Evolutionary conservation across 1,140 invertebrate genomes (phyloP).

Genomic region (Drosophila mauritiana): DNA sequence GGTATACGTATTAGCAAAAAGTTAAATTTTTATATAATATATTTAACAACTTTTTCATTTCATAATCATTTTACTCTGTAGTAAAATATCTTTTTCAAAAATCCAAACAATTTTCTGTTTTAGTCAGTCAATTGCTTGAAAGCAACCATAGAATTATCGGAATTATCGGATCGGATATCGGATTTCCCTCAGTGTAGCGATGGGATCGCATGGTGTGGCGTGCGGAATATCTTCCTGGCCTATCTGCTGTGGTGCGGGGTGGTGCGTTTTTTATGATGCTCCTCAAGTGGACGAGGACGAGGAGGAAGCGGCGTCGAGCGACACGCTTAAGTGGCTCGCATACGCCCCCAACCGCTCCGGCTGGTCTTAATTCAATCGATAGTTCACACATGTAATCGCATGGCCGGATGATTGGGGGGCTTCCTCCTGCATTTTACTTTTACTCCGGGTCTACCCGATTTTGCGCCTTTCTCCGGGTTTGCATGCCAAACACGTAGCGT

Average conservation of each 20-base stretch:
- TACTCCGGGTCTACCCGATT: constrained; percentile 22
- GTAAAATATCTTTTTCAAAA: too few species aligned
- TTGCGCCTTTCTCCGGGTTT: constrained; percentile 46
- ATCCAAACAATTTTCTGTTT: too few species aligned
- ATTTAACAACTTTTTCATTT: too few species aligned
- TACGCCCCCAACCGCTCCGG: constrained; percentile 9
- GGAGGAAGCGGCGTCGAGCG: constrained; percentile 47
- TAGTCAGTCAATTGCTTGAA: background rate
- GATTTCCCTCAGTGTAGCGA: constrained; percentile 16
- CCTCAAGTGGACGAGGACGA: constrained; percentile 58
- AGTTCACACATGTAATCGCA: constrained; percentile 82
- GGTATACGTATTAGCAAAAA: too few species aligned
- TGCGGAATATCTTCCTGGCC: constrained; percentile 19
- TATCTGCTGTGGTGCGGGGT: constrained; percentile 22
- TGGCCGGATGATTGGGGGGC: constrained; percentile 69
- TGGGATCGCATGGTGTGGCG: constrained; percentile 11
- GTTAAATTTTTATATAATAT: too few species aligned
- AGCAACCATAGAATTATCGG: background rate
- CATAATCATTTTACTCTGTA: too few species aligned
- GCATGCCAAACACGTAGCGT: constrained; percentile 72
- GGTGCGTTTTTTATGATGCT: constrained; percentile 70
- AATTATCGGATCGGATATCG: background rate
- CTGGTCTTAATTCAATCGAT: constrained; percentile 82
- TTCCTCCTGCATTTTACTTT: constrained; percentile 68
- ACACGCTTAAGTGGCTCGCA: constrained; percentile 75